A percentile compares a stretch with the other conserved stretches of the same genome.
These are phyloP conservation scores for Sesamia nonagrioides DNA, from an alignment of 1,140 invertebrate species.

Conservation along the genomic window DNA sequence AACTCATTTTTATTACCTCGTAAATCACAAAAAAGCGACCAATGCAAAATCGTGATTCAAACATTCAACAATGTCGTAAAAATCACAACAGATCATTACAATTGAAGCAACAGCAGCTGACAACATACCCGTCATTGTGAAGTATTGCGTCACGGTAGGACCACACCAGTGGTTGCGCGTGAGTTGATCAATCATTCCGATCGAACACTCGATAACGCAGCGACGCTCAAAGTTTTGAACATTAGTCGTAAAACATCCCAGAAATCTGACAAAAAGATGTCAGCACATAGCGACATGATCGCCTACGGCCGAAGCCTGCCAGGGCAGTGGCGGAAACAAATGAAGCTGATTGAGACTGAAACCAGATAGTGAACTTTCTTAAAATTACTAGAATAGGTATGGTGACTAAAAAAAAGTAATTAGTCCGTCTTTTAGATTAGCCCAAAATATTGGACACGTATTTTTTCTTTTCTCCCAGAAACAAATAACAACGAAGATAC, in stretches of 20 bases:
- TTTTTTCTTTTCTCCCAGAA: too few species aligned
- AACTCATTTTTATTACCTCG: background rate
- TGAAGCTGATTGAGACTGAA: too few species aligned
- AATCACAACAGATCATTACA: slow-evolving; percentile 14
- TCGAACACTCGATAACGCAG: slow-evolving; percentile 39
- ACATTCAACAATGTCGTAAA: background rate
- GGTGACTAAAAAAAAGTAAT: too few species aligned
- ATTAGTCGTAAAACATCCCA: slow-evolving; percentile 13
- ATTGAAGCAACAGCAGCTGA: slow-evolving; percentile 10
- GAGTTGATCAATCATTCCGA: slow-evolving; percentile 54
- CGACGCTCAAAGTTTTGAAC: slow-evolving; percentile 30
- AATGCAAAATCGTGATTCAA: background rate
- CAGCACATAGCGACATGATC: too few species aligned
- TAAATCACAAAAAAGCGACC: background rate
- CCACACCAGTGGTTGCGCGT: slow-evolving; percentile 49
- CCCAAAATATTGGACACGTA: too few species aligned
- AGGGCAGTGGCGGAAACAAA: too few species aligned
- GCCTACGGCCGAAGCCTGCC: too few species aligned
- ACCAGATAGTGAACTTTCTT: too few species aligned
- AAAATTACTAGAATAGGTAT: too few species aligned
- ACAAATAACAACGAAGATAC: too few species aligned
- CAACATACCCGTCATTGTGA: slow-evolving; percentile 27
- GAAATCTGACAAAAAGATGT: slow-evolving; percentile 8
- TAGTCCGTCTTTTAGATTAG: too few species aligned
- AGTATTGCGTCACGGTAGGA: slow-evolving; percentile 52